phyloP scores from a whole-genome alignment of 2,113 vertebrate genomes.

The Gasterosteus nipponicus region DNA sequence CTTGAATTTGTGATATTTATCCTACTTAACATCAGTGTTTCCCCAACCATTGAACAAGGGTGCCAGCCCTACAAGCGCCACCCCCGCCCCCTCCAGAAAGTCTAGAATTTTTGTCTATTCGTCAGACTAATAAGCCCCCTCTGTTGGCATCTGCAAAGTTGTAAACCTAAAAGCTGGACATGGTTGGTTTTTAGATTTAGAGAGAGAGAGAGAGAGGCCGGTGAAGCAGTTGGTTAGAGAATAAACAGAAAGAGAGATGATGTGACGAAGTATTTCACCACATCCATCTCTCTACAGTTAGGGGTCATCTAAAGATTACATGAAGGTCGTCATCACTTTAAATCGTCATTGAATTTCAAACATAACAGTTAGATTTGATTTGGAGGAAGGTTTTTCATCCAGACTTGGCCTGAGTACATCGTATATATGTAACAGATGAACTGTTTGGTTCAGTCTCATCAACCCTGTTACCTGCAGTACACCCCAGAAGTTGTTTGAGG shows the following conservation, averaged over 20 bases:
- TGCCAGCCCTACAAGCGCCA: too few species aligned
- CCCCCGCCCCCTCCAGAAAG: too few species aligned
- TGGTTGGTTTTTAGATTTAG: not conserved
- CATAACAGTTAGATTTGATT: not conserved
- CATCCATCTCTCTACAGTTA: conserved; percentile 12
- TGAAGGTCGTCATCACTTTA: conserved; percentile 5
- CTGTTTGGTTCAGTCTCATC: not conserved
- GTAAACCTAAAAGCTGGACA: too few species aligned
- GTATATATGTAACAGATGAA: not conserved
- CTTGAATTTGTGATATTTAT: conserved; percentile 7
- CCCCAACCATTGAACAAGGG: too few species aligned
- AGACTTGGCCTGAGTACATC: not conserved
- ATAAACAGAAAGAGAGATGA: conserved; percentile 19
- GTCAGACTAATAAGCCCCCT: too few species aligned
- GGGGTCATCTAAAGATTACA: conserved; percentile 20
- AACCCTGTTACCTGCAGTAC: not conserved
- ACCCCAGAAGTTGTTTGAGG: not conserved
- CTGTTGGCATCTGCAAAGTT: too few species aligned
- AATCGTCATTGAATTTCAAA: conserved; percentile 14
- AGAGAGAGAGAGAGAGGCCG: not conserved
- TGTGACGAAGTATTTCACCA: conserved; percentile 30
- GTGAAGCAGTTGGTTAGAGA: not conserved
- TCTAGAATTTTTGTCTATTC: too few species aligned
- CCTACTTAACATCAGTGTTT: not conserved
- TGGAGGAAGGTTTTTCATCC: not conserved